Evolutionary conservation across 2,113 vertebrate genomes (phyloP).

Genomic region (Pseudopodoces humilis): DNA sequence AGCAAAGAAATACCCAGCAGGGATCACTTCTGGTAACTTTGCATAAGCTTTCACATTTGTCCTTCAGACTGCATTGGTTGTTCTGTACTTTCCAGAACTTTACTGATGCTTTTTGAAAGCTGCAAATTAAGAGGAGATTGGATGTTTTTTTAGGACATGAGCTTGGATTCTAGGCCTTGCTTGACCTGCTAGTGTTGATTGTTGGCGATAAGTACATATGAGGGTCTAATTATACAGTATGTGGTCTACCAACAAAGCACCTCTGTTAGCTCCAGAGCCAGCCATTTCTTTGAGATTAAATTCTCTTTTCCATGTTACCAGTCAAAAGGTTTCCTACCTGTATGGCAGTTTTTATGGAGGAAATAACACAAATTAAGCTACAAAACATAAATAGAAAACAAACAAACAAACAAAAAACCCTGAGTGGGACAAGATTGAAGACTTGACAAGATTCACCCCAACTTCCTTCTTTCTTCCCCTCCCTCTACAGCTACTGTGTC

Average conservation of each 20-base stretch:
- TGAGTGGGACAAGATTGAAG: not conserved
- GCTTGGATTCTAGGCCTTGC: not conserved
- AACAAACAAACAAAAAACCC: not conserved
- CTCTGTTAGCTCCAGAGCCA: not conserved
- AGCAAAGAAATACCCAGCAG: not conserved
- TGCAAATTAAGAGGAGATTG: not conserved
- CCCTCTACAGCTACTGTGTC: not conserved
- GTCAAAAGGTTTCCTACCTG: not conserved
- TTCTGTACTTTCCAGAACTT: not conserved
- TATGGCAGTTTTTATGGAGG: not conserved
- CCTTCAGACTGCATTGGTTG: not conserved
- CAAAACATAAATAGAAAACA: not conserved
- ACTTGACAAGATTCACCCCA: not conserved
- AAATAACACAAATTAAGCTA: not conserved
- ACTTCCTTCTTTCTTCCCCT: not conserved
- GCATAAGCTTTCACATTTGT: not conserved
- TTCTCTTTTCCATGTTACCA: not conserved
- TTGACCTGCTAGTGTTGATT: not conserved
- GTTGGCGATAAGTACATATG: not conserved
- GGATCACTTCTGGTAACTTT: not conserved
- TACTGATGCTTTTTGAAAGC: not conserved
- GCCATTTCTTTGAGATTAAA: not conserved
- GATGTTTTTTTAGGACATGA: not conserved
- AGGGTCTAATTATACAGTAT: not conserved
- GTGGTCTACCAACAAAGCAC: not conserved